Evolutionary conservation across 64 coral and sea anemone genomes (phyloP).

Genomic region (Porites australiensis): DNA sequence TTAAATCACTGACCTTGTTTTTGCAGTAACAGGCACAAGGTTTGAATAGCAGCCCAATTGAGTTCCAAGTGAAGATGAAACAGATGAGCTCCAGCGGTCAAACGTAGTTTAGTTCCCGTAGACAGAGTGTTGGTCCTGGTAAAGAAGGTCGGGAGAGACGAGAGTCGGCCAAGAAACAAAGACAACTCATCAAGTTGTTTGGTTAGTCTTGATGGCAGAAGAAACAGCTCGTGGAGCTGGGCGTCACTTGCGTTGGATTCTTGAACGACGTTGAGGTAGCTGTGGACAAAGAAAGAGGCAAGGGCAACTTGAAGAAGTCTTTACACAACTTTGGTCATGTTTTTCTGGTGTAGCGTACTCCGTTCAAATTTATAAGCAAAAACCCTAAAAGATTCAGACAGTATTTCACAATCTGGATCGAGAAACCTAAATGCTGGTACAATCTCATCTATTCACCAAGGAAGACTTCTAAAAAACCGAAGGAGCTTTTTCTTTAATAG

Average conservation of each 20-base stretch:
- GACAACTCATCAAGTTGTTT: constrained; percentile 52
- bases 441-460: too few relatives aligned
- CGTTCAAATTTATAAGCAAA: too few relatives aligned
- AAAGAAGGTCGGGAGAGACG: constrained; percentile 39
- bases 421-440: too few relatives aligned
- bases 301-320: neutral
- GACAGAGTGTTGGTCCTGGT: constrained; percentile 11
- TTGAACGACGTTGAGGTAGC: constrained; percentile 11
- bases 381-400: too few relatives aligned
- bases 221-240: neutral
- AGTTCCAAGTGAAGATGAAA: constrained; percentile 84
- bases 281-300: neutral
- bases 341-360: too few relatives aligned
- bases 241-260: neutral
- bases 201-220: constrained; percentile 41
- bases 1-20: constrained; percentile 44
- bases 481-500: too few relatives aligned
- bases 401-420: too few relatives aligned
- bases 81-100: constrained; percentile 47
- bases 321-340: neutral
- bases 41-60: constrained; percentile 67
- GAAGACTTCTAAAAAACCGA: too few relatives aligned
- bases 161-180: constrained; percentile 58
- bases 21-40: constrained; percentile 34
- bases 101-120: neutral